Percentiles rank a stretch among this genome's conserved stretches.
phyloP scores from a whole-genome alignment of 2,113 vertebrate species.

The Pyrgilauda ruficollis region DNA sequence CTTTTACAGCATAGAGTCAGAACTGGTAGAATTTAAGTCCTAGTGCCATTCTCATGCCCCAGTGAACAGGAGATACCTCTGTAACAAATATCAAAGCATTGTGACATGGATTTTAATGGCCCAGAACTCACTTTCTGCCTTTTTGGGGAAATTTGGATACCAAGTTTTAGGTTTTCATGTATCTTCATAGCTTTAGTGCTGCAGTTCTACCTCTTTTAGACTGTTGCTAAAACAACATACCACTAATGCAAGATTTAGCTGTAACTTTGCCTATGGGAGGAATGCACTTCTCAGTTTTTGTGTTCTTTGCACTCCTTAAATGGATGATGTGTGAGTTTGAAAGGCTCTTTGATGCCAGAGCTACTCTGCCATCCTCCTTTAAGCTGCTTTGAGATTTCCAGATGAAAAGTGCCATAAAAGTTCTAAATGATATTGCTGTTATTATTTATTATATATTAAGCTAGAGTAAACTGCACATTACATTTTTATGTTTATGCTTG shows the following conservation, averaged over 20 bases:
- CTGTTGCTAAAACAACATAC: not conserved
- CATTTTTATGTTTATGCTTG: slow-evolving; percentile 18
- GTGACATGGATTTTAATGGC: accelerated
- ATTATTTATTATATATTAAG: slow-evolving; percentile 47
- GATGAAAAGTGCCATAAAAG: slow-evolving; percentile 24
- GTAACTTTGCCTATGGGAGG: not conserved
- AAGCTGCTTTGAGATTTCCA: slow-evolving; percentile 29
- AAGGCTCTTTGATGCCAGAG: slow-evolving; percentile 1
- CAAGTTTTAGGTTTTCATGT: accelerated
- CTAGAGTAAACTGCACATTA: slow-evolving; percentile 16
- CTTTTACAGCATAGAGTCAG: not conserved
- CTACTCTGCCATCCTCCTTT: not conserved
- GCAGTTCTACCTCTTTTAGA: not conserved
- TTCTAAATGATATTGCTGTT: slow-evolving; percentile 21
- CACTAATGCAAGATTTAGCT: not conserved
- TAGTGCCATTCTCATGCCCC: accelerated
- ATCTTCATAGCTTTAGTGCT: not conserved
- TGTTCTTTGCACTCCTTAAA: not conserved
- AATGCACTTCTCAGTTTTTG: not conserved
- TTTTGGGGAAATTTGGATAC: not conserved
- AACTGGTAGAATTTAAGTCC: not conserved
- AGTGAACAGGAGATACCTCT: not conserved
- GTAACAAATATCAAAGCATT: not conserved
- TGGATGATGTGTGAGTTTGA: slow-evolving; percentile 12
- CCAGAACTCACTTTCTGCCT: not conserved